phyloP scores from a whole-genome alignment of 2,888 invertebrate species.

The Callyntrura sp. region DNA sequence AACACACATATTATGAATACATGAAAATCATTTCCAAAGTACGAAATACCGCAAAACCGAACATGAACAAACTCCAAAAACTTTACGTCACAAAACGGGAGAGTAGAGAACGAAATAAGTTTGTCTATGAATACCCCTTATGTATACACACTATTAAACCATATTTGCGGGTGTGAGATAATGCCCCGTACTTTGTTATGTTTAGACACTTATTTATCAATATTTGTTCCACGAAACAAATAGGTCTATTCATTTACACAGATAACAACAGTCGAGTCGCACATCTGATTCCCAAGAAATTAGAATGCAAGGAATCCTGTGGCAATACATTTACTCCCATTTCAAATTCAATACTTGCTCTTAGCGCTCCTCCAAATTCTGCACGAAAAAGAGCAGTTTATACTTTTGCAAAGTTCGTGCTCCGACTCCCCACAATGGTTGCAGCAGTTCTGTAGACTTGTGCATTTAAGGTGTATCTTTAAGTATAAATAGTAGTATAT shows the following conservation, averaged over 20 bases:
- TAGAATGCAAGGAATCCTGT: slow-evolving; percentile 12
- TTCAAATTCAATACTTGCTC: background rate
- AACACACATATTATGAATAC: too few relatives aligned
- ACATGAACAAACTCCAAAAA: too few relatives aligned
- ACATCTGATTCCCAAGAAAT: slow-evolving; percentile 4
- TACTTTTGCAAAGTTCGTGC: slow-evolving; percentile 15
- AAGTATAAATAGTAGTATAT: too few relatives aligned
- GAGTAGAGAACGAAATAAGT: too few relatives aligned
- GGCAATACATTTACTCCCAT: background rate
- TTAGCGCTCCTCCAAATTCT: background rate
- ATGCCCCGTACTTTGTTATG: too few relatives aligned
- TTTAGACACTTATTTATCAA: too few relatives aligned
- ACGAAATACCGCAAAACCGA: too few relatives aligned
- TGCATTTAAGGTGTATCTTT: background rate
- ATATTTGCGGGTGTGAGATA: too few relatives aligned
- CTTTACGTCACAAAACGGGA: too few relatives aligned
- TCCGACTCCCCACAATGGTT: background rate
- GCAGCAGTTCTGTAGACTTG: background rate
- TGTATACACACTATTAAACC: too few relatives aligned
- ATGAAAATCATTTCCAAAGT: too few relatives aligned
- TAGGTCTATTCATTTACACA: background rate
- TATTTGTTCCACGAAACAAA: background rate
- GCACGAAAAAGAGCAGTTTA: background rate
- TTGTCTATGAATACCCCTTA: too few relatives aligned
- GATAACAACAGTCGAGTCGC: background rate